phyloP scores from a whole-genome alignment of 2,113 vertebrate genomes.

The Emydocephalus ijimae region DNA sequence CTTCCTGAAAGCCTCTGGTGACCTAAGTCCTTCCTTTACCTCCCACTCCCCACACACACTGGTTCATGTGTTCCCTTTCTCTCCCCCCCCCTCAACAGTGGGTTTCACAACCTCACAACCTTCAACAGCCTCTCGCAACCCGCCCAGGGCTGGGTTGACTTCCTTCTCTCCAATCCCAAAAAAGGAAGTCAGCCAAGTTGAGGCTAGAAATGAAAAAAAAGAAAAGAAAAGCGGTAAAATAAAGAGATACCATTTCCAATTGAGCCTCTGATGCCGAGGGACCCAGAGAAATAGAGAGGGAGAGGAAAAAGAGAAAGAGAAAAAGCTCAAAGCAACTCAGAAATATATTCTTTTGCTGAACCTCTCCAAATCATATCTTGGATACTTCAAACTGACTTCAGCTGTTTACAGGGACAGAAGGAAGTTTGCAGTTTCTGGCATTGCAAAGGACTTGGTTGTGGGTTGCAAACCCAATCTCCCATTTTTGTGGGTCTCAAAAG shows the following conservation, averaged over 20 bases:
- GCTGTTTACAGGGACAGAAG: background rate
- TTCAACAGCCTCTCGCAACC: background rate
- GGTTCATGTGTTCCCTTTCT: background rate
- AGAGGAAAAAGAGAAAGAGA: background rate
- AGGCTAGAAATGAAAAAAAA: background rate
- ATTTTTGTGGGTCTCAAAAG: background rate
- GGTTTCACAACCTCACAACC: slow-evolving; percentile 13
- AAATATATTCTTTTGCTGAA: background rate
- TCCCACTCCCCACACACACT: background rate
- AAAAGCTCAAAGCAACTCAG: background rate
- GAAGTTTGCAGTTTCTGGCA: background rate
- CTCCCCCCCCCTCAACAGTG: rapidly evolving
- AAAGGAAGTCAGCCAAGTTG: slow-evolving; percentile 4
- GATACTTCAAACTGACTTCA: background rate
- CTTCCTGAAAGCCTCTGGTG: background rate
- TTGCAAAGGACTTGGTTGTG: background rate
- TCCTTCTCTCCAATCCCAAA: slow-evolving; percentile 19
- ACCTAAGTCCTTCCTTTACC: background rate
- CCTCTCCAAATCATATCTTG: background rate
- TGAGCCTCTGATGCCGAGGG: background rate
- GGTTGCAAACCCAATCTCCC: background rate
- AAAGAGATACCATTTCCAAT: background rate
- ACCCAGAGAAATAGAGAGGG: background rate
- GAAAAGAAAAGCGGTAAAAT: background rate
- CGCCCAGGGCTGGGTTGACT: background rate